Conservation (phyloP, 2,888 invertebrate genomes). For the Eudemis profundana region DNA sequence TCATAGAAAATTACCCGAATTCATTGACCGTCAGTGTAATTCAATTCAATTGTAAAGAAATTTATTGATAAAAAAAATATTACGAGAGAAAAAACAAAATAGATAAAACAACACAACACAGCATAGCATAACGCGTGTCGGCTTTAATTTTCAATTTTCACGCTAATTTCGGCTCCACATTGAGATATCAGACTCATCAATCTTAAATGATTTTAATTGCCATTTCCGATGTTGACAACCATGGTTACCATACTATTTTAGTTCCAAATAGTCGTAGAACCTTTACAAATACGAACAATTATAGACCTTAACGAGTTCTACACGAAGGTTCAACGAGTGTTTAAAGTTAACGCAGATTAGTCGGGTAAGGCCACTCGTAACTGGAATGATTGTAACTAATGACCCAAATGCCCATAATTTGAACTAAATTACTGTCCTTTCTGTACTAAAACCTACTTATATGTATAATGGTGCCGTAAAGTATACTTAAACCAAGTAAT, state of each 20-base stretch:
- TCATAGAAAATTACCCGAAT: no score
- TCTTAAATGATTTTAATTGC: slow-evolving; percentile 44
- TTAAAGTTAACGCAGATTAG: background rate
- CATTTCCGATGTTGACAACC: slow-evolving; percentile 41
- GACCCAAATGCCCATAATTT: slow-evolving; percentile 32
- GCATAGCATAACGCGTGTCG: no score
- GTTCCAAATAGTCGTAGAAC: slow-evolving; percentile 2
- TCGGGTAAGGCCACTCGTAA: slow-evolving; percentile 8
- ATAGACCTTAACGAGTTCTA: no score
- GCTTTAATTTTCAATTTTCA: slow-evolving; percentile 20
- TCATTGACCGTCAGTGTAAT: no score
- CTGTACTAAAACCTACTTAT: background rate
- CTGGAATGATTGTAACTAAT: slow-evolving; percentile 28
- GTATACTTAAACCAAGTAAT: slow-evolving; percentile 3
- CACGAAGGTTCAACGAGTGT: no score
- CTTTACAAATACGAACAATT: background rate
- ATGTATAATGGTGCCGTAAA: slow-evolving; percentile 3
- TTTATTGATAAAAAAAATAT: no score
- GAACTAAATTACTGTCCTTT: slow-evolving; percentile 26
- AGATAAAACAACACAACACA: background rate
- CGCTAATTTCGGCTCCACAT: slow-evolving; percentile 42
- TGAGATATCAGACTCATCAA: slow-evolving; percentile 38
- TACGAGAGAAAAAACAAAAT: background rate
- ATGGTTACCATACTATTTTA: background rate
- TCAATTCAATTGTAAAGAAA: no score